Evolutionary conservation across 1,140 invertebrate species (phyloP), one percentile per base, ranked within the genome.

Genomic region (Drosophila baimaii): DNA sequence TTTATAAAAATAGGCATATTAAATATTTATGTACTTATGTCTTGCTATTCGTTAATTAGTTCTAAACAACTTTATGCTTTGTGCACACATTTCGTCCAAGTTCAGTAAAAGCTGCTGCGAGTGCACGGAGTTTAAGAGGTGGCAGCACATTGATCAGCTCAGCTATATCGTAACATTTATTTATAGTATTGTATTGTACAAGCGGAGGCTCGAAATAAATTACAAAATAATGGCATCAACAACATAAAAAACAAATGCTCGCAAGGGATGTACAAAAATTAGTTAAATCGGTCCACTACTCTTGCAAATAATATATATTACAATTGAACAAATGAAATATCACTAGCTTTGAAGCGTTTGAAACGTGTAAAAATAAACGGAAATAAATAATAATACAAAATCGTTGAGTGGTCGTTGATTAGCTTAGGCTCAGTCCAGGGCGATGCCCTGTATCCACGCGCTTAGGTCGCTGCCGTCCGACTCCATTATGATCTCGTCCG

Each of bases 401-500:
- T 65, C n/a, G 49, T 64, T 71, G 57, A 61, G 43, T 62, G 33
- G 52, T 85, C 64, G 66, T 81, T 63, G 57, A 55, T 69, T 47
- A 21, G 41, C 54, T 75, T 77, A 91, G 61, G 90, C 94, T 81
- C 82, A 92, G 72, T 92, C 94, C 52, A 96, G 90, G 23, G 94
- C 94, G 72, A 96, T 96, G 39, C 96, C 96, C 93, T 96, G 95
- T 88, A 97, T 96, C 96, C 96, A 97, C 1, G 96, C 95, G 84
- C 96, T 96, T 29, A 97, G 93, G 91, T 97, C 96, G 76, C 94
- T 95, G 8, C 95, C 95, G 19, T 95, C 94, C 17, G 95, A 94
- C 72, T 95, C 94, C 52, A 96, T 88, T 31, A 94, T 93, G 59
- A 94, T 94, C 91, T 95, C 95, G 78, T 93, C 90, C 17, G 94